phyloP scores from a whole-genome alignment of 2,888 invertebrate species.

The Drosophila atroscutellata region DNA sequence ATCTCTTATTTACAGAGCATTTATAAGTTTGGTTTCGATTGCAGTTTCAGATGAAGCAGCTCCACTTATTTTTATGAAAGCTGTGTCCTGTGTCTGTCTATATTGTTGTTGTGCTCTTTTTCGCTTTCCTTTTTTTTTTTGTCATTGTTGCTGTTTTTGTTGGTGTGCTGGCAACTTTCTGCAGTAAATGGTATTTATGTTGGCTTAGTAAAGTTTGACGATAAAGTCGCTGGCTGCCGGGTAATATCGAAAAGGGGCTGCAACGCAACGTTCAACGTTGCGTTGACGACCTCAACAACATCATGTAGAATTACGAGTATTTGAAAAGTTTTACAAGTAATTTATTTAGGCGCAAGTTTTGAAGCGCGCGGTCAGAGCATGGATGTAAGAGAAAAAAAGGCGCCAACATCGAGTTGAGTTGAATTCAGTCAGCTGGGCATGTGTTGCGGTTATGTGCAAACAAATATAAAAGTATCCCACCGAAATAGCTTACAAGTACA shows the following conservation, averaged over 20 bases:
- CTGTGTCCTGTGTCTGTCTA: constrained; percentile 32
- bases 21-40: neutral
- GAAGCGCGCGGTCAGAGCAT: constrained; percentile 63
- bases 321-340: constrained; percentile 80
- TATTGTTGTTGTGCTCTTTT: constrained; percentile 5
- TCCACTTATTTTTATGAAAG: constrained; percentile 66
- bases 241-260: constrained; percentile 56
- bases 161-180: constrained; percentile 70
- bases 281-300: constrained; percentile 80
- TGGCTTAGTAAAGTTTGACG: constrained; percentile 79
- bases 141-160: constrained; percentile 25
- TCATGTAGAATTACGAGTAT: constrained; percentile 81
- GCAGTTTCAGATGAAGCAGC: constrained; percentile 30
- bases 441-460: constrained; percentile 77
- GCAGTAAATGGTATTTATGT: constrained; percentile 80
- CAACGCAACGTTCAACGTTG: constrained; percentile 37
- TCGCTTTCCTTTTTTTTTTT: constrained; percentile 14
- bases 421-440: constrained; percentile 48
- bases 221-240: constrained; percentile 53
- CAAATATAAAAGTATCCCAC: constrained; percentile 78
- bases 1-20: constrained; percentile 22
- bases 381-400: constrained; percentile 11
- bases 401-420: constrained; percentile 31
- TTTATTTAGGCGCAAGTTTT: constrained; percentile 80
- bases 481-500: constrained; percentile 79